Conservation (phyloP, 2,797 vertebrate species). For the Rachycentron canadum region DNA sequence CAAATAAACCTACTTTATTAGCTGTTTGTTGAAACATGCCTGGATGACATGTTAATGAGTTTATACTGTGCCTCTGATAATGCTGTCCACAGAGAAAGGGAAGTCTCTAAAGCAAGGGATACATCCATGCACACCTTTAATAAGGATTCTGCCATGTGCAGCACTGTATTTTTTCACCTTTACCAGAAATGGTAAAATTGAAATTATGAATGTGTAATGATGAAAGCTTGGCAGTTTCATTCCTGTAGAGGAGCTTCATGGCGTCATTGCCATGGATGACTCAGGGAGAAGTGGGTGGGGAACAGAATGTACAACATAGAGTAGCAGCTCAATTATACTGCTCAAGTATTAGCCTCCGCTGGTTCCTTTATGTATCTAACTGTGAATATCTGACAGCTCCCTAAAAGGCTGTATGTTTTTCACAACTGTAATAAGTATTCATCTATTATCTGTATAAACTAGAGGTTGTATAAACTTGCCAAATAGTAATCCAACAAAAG, state of each 20-base stretch:
- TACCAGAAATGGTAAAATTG: background rate
- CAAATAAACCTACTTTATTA: conserved; percentile 7
- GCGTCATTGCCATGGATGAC: conserved; percentile 55
- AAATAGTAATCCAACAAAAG: conserved; percentile 29
- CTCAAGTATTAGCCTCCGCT: background rate
- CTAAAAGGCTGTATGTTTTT: background rate
- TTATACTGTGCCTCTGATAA: background rate
- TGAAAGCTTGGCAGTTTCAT: conserved; percentile 41
- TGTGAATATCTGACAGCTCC: background rate
- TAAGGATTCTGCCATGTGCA: background rate
- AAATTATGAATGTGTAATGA: conserved; percentile 7
- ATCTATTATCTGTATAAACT: background rate
- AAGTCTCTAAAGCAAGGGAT: background rate
- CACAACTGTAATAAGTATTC: background rate
- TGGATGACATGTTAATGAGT: background rate
- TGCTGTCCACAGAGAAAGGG: background rate
- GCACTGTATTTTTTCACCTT: background rate
- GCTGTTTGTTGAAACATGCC: conserved; percentile 26
- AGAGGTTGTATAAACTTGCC: conserved; percentile 15
- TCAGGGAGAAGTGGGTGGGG: conserved; percentile 29
- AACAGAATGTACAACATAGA: conserved; percentile 46
- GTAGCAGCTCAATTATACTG: background rate
- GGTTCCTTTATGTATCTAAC: background rate
- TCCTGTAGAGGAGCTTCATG: conserved; percentile 13
- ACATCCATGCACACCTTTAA: background rate